These are phyloP conservation scores for Corythoichthys haematopterus DNA, from an alignment of 2,113 vertebrate genomes.

Conservation along the genomic window DNA sequence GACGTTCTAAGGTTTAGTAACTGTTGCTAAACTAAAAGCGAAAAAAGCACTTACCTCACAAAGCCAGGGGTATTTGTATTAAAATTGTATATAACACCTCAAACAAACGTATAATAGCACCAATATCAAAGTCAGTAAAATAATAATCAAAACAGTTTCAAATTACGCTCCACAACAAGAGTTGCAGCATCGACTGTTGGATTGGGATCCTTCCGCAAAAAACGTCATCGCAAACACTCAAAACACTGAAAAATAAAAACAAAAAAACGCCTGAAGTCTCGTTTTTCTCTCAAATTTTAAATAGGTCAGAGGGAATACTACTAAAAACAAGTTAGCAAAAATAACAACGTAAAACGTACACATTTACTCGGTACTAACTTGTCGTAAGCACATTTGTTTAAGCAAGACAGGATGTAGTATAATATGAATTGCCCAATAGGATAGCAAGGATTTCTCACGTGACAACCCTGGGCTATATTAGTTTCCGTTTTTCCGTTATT, in stretches of 20 bases:
- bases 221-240: neutral
- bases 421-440: constrained; percentile 71
- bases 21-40: neutral
- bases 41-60: neutral
- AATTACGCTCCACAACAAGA: constrained; percentile 43
- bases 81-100: neutral
- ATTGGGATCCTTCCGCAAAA: constrained; percentile 38
- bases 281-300: neutral
- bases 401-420: constrained; percentile 33
- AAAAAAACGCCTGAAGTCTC: neutral
- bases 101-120: neutral
- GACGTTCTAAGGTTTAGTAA: neutral
- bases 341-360: neutral
- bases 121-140: neutral
- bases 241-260: neutral
- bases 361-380: constrained; percentile 24
- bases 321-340: neutral
- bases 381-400: neutral
- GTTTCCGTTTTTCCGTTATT: neutral
- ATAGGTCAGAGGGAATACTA: neutral
- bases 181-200: neutral
- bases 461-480: neutral
- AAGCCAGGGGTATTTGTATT: neutral
- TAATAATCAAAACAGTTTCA: constrained; percentile 24
- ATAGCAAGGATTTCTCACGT: constrained; percentile 24